Base-by-base conservation (phyloP, 2,888 invertebrate species). In the Colostygia pectinataria region DNA sequence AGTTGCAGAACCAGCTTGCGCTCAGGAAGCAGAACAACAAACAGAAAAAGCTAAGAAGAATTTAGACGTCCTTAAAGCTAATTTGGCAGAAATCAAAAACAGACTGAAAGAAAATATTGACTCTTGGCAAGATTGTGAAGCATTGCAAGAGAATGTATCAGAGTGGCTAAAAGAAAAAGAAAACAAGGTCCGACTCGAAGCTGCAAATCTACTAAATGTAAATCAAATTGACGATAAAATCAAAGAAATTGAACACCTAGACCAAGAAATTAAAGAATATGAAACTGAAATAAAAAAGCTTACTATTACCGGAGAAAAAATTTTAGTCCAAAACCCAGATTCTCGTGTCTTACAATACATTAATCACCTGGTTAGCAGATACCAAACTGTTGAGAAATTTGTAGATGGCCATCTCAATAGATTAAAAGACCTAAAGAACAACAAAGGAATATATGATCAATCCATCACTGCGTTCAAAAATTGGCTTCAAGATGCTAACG, bases 121-220 rank as follows among this genome's bases (percentile, higher is more conserved):
- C 18, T 84, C 95, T 6, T 97, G 97, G 95, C 93, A 94, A 63
- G 93, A 94, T 57, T 97, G 97, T 74, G 97, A 98, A 72, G 83
- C 90, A 5, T 86, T 94, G 12, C 93, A 95, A 41, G 97, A 97
- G 64, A 92, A 92, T 53, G 91, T 96, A 1, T 92, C 94, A 0
- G 91, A 92, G 5, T 96, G 95, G 95, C 73, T 97, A 12, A 95
- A 95, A 72, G 94, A 95, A 40, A 93, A 94, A 54, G 97, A 97
- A 83, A 93, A 93, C 48, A 93, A 91, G 71, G 93, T 95, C 0
- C 92, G 96, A 69, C 78, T 91, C 23, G 96, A 97, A 82, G 93
- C 95, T 5, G 93, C 94, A 2, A 93, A 92, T 55, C 93, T 95
- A 64, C 84, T 95, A 0, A 93, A 94, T 63, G 74, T 96, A 9